Evolutionary conservation across 2,797 vertebrate genomes (phyloP).

Genomic region (Pachyuromys duprasi): DNA sequence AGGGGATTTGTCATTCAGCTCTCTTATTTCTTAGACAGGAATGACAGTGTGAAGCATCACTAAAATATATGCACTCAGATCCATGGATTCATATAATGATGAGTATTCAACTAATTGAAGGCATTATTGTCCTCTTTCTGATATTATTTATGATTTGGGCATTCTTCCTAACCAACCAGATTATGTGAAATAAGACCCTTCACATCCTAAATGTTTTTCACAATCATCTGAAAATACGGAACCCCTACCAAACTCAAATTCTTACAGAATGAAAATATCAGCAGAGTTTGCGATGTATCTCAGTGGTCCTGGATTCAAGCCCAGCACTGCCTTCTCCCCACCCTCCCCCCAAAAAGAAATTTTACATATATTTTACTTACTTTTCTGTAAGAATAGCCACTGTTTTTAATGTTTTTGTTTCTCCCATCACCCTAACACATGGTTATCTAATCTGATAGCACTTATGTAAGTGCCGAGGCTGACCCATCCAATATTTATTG

Average conservation of each 20-base stretch:
- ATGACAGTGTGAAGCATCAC: constrained; percentile 17
- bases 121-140: constrained; percentile 19
- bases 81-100: not conserved
- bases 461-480: not conserved
- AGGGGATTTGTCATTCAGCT: constrained; percentile 9
- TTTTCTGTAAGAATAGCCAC: not conserved
- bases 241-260: not conserved
- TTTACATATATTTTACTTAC: constrained; percentile 39
- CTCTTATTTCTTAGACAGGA: constrained; percentile 55
- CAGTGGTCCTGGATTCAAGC: not conserved
- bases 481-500: not conserved
- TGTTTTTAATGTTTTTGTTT: constrained; percentile 53
- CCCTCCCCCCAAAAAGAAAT: not conserved
- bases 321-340: not conserved
- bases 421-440: not conserved
- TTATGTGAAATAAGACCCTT: constrained; percentile 51
- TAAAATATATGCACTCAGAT: constrained; percentile 10
- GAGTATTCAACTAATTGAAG: not conserved
- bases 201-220: constrained; percentile 38
- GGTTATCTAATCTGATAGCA: constrained; percentile 13
- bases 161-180: constrained; percentile 55
- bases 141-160: constrained; percentile 29
- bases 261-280: constrained; percentile 45
- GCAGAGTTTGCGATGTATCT: not conserved
- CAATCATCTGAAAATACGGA: constrained; percentile 3